Conservation (phyloP, 2,797 vertebrate species). For the Rhabdomys pumilio region DNA sequence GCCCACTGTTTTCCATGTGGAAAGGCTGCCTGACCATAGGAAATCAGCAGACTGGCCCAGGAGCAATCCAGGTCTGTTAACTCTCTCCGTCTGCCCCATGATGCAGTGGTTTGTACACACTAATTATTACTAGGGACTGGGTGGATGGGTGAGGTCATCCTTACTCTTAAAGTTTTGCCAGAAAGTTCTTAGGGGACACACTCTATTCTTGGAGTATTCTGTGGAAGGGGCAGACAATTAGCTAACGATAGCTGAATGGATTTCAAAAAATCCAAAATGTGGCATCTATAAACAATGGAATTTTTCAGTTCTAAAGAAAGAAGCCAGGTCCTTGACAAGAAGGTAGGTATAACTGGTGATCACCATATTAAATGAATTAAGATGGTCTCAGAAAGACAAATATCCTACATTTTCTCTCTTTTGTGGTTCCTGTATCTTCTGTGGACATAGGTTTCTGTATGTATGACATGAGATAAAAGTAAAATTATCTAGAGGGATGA, state of each 20-base stretch:
- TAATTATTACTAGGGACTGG: too few relatives aligned
- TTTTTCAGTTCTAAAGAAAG: background rate
- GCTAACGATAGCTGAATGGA: too few relatives aligned
- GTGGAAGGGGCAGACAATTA: background rate
- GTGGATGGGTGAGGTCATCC: background rate
- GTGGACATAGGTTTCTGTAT: background rate
- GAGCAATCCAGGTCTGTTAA: rapidly evolving
- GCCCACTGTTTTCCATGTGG: rapidly evolving
- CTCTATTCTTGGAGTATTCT: background rate
- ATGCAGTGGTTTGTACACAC: background rate
- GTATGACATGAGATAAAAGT: background rate
- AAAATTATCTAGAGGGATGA: background rate
- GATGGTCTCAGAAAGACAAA: background rate
- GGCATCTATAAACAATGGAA: background rate
- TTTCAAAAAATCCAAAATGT: background rate
- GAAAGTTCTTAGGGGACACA: background rate
- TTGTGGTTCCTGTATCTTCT: background rate
- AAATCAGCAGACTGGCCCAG: background rate
- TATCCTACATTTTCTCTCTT: background rate
- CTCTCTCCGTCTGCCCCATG: rapidly evolving
- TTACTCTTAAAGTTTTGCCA: background rate
- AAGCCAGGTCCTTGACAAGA: background rate
- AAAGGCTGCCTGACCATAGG: too few relatives aligned
- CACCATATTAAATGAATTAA: background rate
- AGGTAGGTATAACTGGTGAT: background rate